These are phyloP conservation scores for Embidobia sp. DNA, from an alignment of 2,888 invertebrate species.

Conservation along the genomic window DNA sequence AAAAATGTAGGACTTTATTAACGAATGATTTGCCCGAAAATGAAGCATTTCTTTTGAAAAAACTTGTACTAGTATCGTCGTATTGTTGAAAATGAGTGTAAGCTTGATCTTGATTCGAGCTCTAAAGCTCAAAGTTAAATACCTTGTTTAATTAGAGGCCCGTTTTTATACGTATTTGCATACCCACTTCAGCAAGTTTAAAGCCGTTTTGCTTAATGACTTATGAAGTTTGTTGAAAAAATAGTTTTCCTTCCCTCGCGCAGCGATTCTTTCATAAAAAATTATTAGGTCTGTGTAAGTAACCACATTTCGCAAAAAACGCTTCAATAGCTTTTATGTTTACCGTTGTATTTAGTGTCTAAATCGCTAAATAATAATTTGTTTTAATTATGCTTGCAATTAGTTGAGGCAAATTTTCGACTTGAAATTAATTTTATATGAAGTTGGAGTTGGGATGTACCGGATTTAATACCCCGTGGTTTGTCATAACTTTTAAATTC, in stretches of 20 bases:
- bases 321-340: neutral
- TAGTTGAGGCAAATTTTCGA: no score
- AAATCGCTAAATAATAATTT: no score
- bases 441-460: no score
- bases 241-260: neutral
- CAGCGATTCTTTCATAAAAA: neutral
- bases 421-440: no score
- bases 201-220: slow-evolving; percentile 42
- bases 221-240: slow-evolving; percentile 24
- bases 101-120: slow-evolving; percentile 43
- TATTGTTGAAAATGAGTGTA: slow-evolving; percentile 24
- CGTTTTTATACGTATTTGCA: slow-evolving; percentile 49
- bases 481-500: no score
- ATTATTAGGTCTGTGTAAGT: neutral
- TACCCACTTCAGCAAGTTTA: slow-evolving; percentile 34
- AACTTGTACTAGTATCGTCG: slow-evolving; percentile 2
- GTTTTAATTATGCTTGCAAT: no score
- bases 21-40: slow-evolving; percentile 23
- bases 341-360: no score
- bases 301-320: neutral
- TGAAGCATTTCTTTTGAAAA: slow-evolving; percentile 3
- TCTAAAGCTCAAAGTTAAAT: slow-evolving; percentile 47
- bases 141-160: slow-evolving; percentile 43
- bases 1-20: neutral
- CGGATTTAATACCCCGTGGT: no score